Evolutionary conservation across 2,888 invertebrate genomes (phyloP), one percentile per base, ranked within the genome.

Genomic region (Philopedon plagiatum): DNA sequence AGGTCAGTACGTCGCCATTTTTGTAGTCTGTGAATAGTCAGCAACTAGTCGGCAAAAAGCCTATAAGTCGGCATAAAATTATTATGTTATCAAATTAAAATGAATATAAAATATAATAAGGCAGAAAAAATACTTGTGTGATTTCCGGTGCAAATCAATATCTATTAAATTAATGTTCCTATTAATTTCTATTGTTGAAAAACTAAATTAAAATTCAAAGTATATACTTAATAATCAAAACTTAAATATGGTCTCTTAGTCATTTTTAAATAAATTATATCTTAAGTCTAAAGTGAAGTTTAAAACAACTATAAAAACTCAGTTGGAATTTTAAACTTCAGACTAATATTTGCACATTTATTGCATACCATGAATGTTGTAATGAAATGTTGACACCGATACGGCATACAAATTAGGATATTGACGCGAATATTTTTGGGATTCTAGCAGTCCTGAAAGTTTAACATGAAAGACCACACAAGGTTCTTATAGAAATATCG

Each of bases 321-420:
- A 1, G 2, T 9, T 18, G 9, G 29, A 54, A 54, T 54, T 29
- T 54, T 15, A 54, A 54, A 29, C 3, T 26, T 54, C 18, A 29
- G 29, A 32, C 29, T 13, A 13, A 46, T 13, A 54, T 29, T 54
- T 54, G 9, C 18, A 54, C 9, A 26, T 54, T 29, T 54, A 29
- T 54, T 54, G 51, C 51, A 15, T 15, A 54, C 29, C 51, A 29
- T 26, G n/a, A 15, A 29, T 29, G 9, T 54, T 32, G 51, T 29
- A 54, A 54, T 32, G 51, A 15, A 54, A 54, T 54, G 51, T 54
- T 15, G 4, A 18, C 8, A 18, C 29, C 15, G 1, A 3, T 2
- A 29, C n/a, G 15, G 51, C 15, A 54, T 54, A 54, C 29, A 54
- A 54, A 54, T 32, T 54, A 29, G 9, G 5, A 19, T 5, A 15